These are phyloP conservation scores for Oscheius myriophilus DNA, from an alignment of 2,888 invertebrate genomes.

Conservation along the genomic window DNA sequence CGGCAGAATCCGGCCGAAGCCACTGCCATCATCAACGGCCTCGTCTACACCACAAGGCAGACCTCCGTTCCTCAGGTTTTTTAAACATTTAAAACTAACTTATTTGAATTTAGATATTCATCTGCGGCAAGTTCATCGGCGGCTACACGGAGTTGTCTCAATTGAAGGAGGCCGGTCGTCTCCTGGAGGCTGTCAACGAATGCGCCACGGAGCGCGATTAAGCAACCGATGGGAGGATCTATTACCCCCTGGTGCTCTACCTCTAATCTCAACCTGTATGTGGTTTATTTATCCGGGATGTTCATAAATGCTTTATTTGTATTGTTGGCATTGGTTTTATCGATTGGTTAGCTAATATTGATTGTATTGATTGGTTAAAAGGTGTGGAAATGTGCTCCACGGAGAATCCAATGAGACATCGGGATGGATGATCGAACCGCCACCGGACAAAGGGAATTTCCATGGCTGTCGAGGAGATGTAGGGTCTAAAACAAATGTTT, in stretches of 20 bases:
- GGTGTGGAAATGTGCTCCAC: constrained; percentile 26
- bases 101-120: constrained; percentile 49
- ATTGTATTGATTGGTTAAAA: too few species aligned
- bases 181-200: constrained; percentile 52
- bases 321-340: too few species aligned
- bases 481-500: background rate
- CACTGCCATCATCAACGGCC: constrained; percentile 45
- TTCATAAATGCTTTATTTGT: too few species aligned
- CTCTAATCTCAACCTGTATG: too few species aligned
- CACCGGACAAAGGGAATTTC: constrained; percentile 15
- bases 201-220: constrained; percentile 44
- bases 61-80: constrained; percentile 56
- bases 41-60: constrained; percentile 52
- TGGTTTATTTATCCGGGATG: too few species aligned
- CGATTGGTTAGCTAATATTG: too few species aligned
- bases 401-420: constrained; percentile 33
- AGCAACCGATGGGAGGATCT: too few species aligned
- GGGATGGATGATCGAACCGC: constrained; percentile 18
- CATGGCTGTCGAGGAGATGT: constrained; percentile 2
- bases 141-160: constrained; percentile 64
- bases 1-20: constrained; percentile 50
- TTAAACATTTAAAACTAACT: background rate
- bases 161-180: constrained; percentile 53
- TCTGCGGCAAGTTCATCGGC: constrained; percentile 56
- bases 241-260: too few species aligned